These are phyloP conservation scores for Erpornis zantholeuca DNA, from an alignment of 2,113 vertebrate species.

Conservation along the genomic window DNA sequence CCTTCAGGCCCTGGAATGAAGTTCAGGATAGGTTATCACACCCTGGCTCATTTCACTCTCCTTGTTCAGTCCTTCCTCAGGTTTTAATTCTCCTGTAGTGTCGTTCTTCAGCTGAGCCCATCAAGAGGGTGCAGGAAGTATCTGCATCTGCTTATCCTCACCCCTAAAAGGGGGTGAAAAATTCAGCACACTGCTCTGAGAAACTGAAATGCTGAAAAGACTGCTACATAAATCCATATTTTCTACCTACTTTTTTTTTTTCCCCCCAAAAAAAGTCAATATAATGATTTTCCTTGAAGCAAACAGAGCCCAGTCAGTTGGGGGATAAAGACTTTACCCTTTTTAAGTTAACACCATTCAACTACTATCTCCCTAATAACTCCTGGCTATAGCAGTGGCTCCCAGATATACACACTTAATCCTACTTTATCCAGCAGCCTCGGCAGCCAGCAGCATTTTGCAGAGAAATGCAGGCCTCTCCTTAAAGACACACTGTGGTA, in stretches of 20 bases:
- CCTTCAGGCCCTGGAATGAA: neutral
- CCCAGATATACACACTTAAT: slow-evolving; percentile 33
- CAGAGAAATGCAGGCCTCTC: neutral
- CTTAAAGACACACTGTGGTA: neutral
- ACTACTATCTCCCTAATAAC: slow-evolving; percentile 34
- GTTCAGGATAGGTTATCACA: neutral
- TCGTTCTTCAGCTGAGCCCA: neutral
- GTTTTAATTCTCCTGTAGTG: neutral
- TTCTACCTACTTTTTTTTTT: neutral
- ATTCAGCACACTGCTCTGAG: neutral
- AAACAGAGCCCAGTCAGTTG: slow-evolving; percentile 6
- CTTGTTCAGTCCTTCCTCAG: neutral
- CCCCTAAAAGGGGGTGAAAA: neutral
- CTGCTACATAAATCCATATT: neutral
- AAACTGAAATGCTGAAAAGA: neutral
- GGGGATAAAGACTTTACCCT: slow-evolving; percentile 42
- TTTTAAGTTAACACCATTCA: slow-evolving; percentile 46
- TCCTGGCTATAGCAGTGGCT: neutral
- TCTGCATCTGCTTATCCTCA: neutral
- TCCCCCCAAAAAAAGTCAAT: neutral
- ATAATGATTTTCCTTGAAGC: slow-evolving; percentile 42
- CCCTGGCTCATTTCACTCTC: neutral
- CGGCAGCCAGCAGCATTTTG: neutral
- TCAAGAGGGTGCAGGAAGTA: neutral
- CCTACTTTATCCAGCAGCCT: slow-evolving; percentile 20